Conservation (phyloP, 2,888 invertebrate genomes). For the Drosophila nigricruria region DNA sequence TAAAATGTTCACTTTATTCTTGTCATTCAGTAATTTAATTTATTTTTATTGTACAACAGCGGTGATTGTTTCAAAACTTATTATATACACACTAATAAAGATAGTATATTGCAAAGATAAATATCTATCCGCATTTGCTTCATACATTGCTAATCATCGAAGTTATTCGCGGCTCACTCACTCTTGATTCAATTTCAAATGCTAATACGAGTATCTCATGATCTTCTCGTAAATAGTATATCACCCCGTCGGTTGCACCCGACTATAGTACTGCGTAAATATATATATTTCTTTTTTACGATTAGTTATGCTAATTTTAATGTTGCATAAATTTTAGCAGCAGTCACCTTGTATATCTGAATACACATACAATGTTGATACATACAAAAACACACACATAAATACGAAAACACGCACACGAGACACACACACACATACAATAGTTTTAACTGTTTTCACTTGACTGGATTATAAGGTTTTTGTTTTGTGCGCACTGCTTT, state of each 20-base stretch:
- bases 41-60: not conserved
- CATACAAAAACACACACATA: not conserved
- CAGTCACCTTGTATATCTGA: not conserved
- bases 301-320: not conserved
- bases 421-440: not conserved
- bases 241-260: not conserved
- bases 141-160: not conserved
- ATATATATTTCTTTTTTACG: not conserved
- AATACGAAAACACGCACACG: too few species aligned
- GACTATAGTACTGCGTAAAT: not conserved
- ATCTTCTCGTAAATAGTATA: not conserved
- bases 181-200: not conserved
- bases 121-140: too few species aligned
- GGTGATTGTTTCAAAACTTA: conserved; percentile 4
- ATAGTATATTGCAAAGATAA: not conserved
- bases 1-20: not conserved
- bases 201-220: not conserved
- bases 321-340: conserved; percentile 1
- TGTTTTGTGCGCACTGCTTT: not conserved
- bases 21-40: not conserved
- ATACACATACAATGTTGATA: not conserved
- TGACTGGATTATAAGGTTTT: not conserved
- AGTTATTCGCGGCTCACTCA: not conserved
- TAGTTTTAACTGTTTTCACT: not conserved
- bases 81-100: not conserved